Base-by-base conservation (phyloP, 2,797 vertebrate genomes). In the Agapornis canus region DNA sequence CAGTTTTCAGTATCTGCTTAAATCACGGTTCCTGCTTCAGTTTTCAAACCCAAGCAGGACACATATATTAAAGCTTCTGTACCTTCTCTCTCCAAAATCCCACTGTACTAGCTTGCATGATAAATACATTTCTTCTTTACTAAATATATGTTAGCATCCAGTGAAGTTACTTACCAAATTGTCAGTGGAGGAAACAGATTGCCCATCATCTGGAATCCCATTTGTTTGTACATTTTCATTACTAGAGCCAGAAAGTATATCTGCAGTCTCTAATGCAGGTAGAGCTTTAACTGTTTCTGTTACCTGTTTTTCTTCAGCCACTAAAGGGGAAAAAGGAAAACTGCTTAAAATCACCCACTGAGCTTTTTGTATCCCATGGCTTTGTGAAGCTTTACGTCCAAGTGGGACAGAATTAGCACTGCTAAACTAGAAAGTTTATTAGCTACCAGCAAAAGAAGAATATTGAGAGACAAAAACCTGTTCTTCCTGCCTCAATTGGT, bases 101-200 rank as follows among this genome's bases (percentile, higher is more conserved):
- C 77, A 92, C 16, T 26, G 11, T n/a, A 42, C 37, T 40, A 69
- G 15, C 16, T 52, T 35, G 39, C 10, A 29, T 3, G 21, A 71
- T 11, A 68, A 78, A 75, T 71, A 25, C 39, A 47, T 19, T 85
- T 65, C 31, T 47, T 43, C 27, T 61, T 69, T 71, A 1, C 3
- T 20, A 83, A 47, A 52, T 7, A 39, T 8, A 60, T 3, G 27
- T 37, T 61, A 72, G 39, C 26, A 81, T 37, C 14, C 23, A 32
- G 27, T 23, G 49, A 85, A 84, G 40, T 64, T 73, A 89, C 83
- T 94, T 98, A 99, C 99, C 99, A 99, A 97, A 91, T 99, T 98
- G 96, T 99, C 99, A 16, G 98, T 98, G 27, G 99, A 99, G 13
- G 99, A 99, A 86, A 99, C 97, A 19, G 99, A 99, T 3, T 98